A percentile compares a stretch with the other conserved stretches of the same genome.
Evolutionary conservation across 2,797 vertebrate species (phyloP).

Genomic region (Myiotriccus ornatus): DNA sequence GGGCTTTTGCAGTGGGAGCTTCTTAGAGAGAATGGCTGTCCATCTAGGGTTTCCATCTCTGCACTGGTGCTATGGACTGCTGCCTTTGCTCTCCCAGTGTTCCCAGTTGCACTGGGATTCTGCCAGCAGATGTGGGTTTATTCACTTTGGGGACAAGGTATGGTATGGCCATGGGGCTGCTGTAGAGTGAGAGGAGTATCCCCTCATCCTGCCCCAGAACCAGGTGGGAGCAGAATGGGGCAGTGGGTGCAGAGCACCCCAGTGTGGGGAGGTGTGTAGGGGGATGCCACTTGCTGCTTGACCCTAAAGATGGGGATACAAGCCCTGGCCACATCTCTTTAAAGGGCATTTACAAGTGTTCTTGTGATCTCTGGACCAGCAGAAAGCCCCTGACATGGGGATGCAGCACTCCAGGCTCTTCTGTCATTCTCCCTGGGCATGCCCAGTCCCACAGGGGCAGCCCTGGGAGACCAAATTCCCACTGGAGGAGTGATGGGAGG

Average conservation of each 20-base stretch:
- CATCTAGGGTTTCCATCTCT: background rate
- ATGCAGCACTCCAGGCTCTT: background rate
- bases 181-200: accelerated
- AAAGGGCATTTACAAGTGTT: background rate
- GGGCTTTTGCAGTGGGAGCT: background rate
- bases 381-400: accelerated
- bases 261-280: accelerated
- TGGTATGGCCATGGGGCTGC: accelerated
- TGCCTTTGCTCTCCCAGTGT: background rate
- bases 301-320: background rate
- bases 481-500: accelerated
- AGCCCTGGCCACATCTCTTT: background rate
- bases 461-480: background rate
- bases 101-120: background rate
- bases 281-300: accelerated
- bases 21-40: background rate
- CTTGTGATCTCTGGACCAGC: background rate
- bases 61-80: accelerated
- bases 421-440: accelerated
- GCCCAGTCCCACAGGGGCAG: background rate
- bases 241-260: background rate
- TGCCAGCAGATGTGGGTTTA: background rate
- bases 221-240: background rate
- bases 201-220: background rate
- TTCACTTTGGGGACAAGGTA: background rate